Base-by-base conservation (phyloP, 2,888 invertebrate genomes). In the Sesia apiformis region DNA sequence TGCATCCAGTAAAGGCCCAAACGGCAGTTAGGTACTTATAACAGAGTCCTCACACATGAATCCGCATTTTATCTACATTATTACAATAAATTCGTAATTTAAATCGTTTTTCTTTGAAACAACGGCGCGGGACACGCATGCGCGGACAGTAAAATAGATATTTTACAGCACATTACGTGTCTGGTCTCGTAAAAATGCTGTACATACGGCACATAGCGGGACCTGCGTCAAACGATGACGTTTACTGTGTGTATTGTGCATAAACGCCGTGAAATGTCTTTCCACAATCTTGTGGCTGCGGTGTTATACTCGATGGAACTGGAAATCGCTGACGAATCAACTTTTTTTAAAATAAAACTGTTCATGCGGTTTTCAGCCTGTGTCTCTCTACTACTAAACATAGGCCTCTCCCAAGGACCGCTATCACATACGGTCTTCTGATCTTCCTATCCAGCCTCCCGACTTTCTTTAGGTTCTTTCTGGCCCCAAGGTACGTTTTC, bases 61-160 rank as follows among this genome's bases (percentile, higher is more conserved):
- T 72, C 65, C 71, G 65, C 73, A 76, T 76, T 79, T 80, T 75
- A 75, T 58, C 79, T 76, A 82, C 74, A 63, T 63, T 70, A 73
- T 70, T 65, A 66, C 75, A 74, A 84, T 87, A 87, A 87, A 85
- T 83, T 84, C 63, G 61, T 81, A 79, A 80, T 85, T 79, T 88
- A 86, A 87, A 87, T 87, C 76, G 76, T 76, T 71, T 78, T 80
- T 78, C 82, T 83, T 82, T 50, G 76, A 84, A 85, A 87, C 85
- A 87, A 86, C 84, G 72, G 72, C 66, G 64, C 68, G 74, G 72
- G 58, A 70, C 76, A 74, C 72, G 69, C 72, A 66, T 64, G 66
- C 66, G 64, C 50, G 64, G 70, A 79, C 74, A 77, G 80, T 88
- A 88, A 88, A 86, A 75, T 78, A 70, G 75, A 63, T 66, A 66